Evolutionary conservation across 2,797 vertebrate genomes (phyloP).

Genomic region (Lepilemur septentrionalis): DNA sequence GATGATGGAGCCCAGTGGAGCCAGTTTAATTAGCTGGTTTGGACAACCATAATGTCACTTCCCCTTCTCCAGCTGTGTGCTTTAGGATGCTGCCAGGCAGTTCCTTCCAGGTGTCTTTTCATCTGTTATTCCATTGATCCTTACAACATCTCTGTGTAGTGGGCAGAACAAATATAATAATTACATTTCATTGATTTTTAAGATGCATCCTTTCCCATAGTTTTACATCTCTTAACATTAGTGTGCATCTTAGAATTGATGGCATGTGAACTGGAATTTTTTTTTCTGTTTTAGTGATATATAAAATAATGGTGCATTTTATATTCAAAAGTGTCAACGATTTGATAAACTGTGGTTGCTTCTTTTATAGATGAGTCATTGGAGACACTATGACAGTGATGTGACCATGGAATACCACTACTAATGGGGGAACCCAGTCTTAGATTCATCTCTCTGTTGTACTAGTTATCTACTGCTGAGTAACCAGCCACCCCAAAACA

Average conservation of each 20-base stretch:
- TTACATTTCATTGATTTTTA: not conserved
- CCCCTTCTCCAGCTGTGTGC: not conserved
- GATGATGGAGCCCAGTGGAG: not conserved
- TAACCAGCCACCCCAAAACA: not conserved
- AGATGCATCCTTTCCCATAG: not conserved
- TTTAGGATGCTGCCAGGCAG: not conserved
- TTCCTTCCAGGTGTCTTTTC: not conserved
- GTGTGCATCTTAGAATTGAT: not conserved
- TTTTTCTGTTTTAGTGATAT: not conserved
- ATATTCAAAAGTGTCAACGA: not conserved
- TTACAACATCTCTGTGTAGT: not conserved
- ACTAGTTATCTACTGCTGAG: not conserved
- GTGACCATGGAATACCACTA: no score
- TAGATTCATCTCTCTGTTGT: not conserved
- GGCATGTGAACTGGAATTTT: not conserved
- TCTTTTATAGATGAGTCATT: not conserved
- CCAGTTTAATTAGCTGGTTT: conserved; percentile 50
- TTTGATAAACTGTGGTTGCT: not conserved
- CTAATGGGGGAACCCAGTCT: not conserved
- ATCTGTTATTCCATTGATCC: not conserved
- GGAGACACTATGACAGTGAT: not conserved
- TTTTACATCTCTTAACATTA: not conserved
- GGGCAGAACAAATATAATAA: not conserved
- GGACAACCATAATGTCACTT: not conserved
- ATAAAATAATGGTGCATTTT: not conserved